Evolutionary conservation across 2,888 invertebrate species (phyloP), one percentile per base, ranked within the genome.

Genomic region (Eucera pruinosa): DNA sequence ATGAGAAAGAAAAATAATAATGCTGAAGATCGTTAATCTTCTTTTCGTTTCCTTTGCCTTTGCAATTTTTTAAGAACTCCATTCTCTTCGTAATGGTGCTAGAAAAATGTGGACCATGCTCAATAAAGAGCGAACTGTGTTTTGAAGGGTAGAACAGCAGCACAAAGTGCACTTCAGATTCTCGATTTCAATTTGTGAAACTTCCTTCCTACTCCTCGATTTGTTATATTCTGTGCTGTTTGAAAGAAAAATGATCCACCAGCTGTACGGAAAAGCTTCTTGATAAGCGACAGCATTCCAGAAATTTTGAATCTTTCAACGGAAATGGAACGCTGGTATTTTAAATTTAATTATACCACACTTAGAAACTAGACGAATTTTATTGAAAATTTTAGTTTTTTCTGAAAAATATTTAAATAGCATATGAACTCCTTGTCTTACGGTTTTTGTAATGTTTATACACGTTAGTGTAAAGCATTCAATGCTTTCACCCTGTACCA

Each of bases 51-150:
- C 23, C 23, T 23, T 20, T 20, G 9, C 6, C 23, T 47, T 47
- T 47, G 9, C 6, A 45, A 45, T 45, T 13, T 20, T 23, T 47
- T 23, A 23, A 48, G 6, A 43, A n/a, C 7, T 43, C 2, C 4
- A 48, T 11, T 23, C 13, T 15, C 11, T 25, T 48, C 47, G 13
- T 23, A 48, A 48, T 3, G 47, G 13, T 48, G 23, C 47, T 48
- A 5, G 23, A n/a, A 15, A 25, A 48, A 48, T 20, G 47, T 48
- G 25, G 47, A 48, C 23, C 47, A 25, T 48, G 23, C 47, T 23
- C 47, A 25, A 25, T 48, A 25, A 48, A 48, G 57, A 57, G 15
- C 41, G 41, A 23, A 36, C 52, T 33, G 52, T 54, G 15, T 13
- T 30, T 30, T 33, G 23, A 48, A 48, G 47, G 13, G 23, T 48